phyloP scores from a whole-genome alignment of 2,113 vertebrate genomes.

The Butorides virescens region DNA sequence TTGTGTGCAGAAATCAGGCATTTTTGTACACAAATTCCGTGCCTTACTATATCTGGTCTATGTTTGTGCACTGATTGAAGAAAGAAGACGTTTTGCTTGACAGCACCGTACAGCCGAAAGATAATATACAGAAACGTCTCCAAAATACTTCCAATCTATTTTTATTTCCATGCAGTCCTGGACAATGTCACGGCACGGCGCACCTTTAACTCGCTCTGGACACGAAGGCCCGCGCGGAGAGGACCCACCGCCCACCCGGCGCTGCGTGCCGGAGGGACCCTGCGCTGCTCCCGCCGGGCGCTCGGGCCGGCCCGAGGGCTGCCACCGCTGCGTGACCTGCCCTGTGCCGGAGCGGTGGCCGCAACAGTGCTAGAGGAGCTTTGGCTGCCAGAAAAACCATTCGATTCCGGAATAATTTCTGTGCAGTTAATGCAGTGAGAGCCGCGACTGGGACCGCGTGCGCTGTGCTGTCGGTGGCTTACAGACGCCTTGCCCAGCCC shows the following conservation, averaged over 20 bases:
- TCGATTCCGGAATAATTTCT: neutral
- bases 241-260: fast-evolving
- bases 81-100: constrained; percentile 31
- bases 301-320: neutral
- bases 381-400: neutral
- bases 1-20: neutral
- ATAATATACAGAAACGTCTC: constrained; percentile 20
- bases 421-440: neutral
- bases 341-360: fast-evolving
- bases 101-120: neutral
- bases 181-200: neutral
- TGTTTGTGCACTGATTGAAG: neutral
- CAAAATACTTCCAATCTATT: constrained; percentile 38
- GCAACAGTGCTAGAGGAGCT: neutral
- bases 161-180: constrained; percentile 28
- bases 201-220: neutral
- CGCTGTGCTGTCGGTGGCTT: fast-evolving
- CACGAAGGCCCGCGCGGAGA: fast-evolving
- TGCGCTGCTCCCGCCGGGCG: neutral
- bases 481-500: neutral
- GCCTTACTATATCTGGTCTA: constrained; percentile 16
- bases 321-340: fast-evolving
- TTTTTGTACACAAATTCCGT: neutral
- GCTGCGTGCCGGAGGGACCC: neutral
- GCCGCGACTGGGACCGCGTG: neutral